Conservation (phyloP, 2,888 invertebrate genomes). For the Myopa tessellatipennis region DNA sequence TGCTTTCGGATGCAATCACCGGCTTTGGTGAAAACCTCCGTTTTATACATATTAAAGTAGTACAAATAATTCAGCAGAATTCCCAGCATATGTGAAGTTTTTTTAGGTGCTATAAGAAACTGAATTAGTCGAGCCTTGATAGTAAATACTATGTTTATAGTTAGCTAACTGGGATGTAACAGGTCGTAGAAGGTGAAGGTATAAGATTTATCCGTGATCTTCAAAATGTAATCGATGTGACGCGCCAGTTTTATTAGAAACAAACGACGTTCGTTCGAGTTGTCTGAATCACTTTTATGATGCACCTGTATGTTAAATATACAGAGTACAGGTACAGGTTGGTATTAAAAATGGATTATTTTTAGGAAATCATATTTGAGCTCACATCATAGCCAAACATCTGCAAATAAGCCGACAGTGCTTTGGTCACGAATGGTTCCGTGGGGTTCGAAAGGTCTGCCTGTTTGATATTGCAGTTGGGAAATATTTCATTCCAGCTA, state of each 20-base stretch:
- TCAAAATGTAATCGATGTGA: constrained; percentile 61
- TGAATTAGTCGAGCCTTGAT: background rate
- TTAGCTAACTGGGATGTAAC: constrained; percentile 57
- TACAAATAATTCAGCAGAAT: constrained; percentile 61
- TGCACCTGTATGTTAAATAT: background rate
- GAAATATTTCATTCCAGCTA: constrained; percentile 58
- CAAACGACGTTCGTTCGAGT: constrained; percentile 53
- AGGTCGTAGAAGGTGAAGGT: constrained; percentile 59
- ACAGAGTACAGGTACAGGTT: background rate
- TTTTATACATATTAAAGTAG: constrained; percentile 61
- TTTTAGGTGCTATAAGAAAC: constrained; percentile 56
- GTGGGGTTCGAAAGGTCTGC: constrained; percentile 56
- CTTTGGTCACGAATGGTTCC: constrained; percentile 56
- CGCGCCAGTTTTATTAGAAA: constrained; percentile 57
- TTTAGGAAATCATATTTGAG: constrained; percentile 45
- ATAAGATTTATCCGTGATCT: constrained; percentile 59
- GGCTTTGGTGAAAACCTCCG: constrained; percentile 54
- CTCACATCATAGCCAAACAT: constrained; percentile 60
- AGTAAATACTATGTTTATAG: background rate
- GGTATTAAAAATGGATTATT: background rate
- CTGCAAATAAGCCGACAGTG: constrained; percentile 56
- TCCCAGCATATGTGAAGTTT: constrained; percentile 57
- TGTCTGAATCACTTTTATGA: constrained; percentile 48
- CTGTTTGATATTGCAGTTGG: constrained; percentile 57
- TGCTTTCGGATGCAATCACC: constrained; percentile 48